Evolutionary conservation across 2,113 vertebrate species (phyloP), one percentile per base, ranked within the genome.

Genomic region (Reinhardtius hippoglossoides): DNA sequence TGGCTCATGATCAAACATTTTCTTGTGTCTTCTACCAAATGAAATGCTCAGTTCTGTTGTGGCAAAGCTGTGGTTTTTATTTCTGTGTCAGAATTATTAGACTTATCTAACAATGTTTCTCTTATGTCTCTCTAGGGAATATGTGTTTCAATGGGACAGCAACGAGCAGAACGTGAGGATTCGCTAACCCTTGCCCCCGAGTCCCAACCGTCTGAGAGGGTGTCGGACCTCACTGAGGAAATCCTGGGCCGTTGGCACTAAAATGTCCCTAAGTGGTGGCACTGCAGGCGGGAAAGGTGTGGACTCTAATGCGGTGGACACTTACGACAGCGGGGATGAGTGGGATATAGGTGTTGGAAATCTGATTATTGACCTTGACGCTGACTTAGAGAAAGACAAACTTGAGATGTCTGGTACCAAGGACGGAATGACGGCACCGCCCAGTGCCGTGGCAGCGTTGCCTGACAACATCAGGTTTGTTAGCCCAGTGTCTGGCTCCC

Each of bases 221-320:
- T 86, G 92, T 93, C 91, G 87, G 93, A 95, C 93, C 87, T 94
- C 87, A 91, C 88, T 89, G 93, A 94, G 93, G 93, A 93, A 92
- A 91, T 90, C 88, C 94, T 96, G 96, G 97, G 95, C 95, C 80
- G 95, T 96, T 98, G 96, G 97, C 95, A 98, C 96, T 99, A 99
- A 99, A 96, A 99, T 99, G 98, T 99, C 98, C 97, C 97, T 99
- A 97, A 99, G 98, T 97, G 95, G 98, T 96, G 97, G 97, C 97
- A 96, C 97, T 97, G 96, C 97, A 97, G 97, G 97, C 97, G 98
- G 97, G 98, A 98, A 99, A 99, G 97, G 97, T 97, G 97, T 98
- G 86, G 98, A 99, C 95, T 96, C 97, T 84, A 98, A 98, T 96
- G 96, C 98, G 92, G 98, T 99, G 95, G 98, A 99, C 95, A 98